A percentile compares a stretch with the other conserved stretches of the same genome.
phyloP scores from a whole-genome alignment of 1,140 invertebrate genomes.

The Brachionus paranguensis region DNA sequence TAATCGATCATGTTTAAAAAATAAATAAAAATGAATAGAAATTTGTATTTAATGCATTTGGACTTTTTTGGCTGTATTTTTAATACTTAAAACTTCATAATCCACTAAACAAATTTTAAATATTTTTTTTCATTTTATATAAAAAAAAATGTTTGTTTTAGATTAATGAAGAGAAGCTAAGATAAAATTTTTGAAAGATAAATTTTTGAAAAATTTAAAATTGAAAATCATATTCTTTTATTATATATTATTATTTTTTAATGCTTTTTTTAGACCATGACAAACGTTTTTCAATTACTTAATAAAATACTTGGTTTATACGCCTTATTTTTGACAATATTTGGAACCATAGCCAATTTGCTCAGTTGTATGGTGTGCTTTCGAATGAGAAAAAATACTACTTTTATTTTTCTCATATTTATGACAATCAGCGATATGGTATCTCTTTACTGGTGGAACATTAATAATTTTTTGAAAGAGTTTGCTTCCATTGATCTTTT shows the following conservation, averaged over 20 bases:
- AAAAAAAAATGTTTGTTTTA: too few relatives aligned
- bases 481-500: not conserved
- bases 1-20: too few relatives aligned
- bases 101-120: too few relatives aligned
- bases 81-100: too few relatives aligned
- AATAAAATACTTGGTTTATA: not conserved
- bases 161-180: too few relatives aligned
- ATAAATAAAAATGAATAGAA: too few relatives aligned
- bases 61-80: too few relatives aligned
- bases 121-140: too few relatives aligned
- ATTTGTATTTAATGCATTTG: too few relatives aligned
- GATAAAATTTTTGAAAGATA: too few relatives aligned
- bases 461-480: slow-evolving; percentile 13
- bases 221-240: too few relatives aligned
- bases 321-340: not conserved
- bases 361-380: slow-evolving; percentile 3
- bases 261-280: not conserved
- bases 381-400: not conserved
- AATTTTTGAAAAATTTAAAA: too few relatives aligned
- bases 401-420: slow-evolving; percentile 19
- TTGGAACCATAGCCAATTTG: slow-evolving; percentile 6
- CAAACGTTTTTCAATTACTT: not conserved
- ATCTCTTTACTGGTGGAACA: slow-evolving; percentile 33
- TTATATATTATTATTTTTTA: not conserved
- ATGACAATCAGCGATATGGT: slow-evolving; percentile 14